phyloP scores from a whole-genome alignment of 2,888 invertebrate species.

The Linyphia triangularis region DNA sequence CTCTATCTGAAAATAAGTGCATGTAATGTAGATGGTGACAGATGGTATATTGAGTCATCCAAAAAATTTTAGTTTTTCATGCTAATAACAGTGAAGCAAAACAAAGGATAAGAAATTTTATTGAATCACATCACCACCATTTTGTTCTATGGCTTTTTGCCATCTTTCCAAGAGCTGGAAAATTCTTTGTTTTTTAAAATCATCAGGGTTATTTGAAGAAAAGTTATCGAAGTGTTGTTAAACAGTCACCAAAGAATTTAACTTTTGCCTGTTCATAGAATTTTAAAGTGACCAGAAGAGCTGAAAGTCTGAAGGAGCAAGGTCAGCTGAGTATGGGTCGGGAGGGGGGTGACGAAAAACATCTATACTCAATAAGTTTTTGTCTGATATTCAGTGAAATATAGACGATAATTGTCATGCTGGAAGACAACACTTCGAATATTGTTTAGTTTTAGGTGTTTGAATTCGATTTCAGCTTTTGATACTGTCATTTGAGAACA shows the following conservation, averaged over 20 bases:
- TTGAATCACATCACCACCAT: too few relatives aligned
- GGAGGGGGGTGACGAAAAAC: too few relatives aligned
- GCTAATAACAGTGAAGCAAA: too few relatives aligned
- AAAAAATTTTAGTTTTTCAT: too few relatives aligned
- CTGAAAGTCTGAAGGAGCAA: background rate
- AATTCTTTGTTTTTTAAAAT: too few relatives aligned
- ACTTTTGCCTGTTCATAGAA: background rate
- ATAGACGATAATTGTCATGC: background rate
- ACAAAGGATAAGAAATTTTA: too few relatives aligned
- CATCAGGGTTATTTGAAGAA: too few relatives aligned
- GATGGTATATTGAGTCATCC: too few relatives aligned
- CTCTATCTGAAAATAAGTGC: too few relatives aligned
- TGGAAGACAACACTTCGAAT: background rate
- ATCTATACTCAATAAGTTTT: background rate
- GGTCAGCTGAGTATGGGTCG: background rate
- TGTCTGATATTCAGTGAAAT: background rate
- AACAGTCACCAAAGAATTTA: constrained; percentile 2
- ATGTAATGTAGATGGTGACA: too few relatives aligned
- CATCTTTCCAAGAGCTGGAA: too few relatives aligned
- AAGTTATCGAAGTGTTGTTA: background rate
- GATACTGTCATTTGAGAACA: background rate
- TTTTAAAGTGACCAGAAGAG: constrained; percentile 7
- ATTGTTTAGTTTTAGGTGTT: background rate
- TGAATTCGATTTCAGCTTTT: background rate
- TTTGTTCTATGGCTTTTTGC: too few relatives aligned